These are phyloP conservation scores for Actinernus sp. DNA, from an alignment of 92 coral and sea anemone species.

Conservation along the genomic window DNA sequence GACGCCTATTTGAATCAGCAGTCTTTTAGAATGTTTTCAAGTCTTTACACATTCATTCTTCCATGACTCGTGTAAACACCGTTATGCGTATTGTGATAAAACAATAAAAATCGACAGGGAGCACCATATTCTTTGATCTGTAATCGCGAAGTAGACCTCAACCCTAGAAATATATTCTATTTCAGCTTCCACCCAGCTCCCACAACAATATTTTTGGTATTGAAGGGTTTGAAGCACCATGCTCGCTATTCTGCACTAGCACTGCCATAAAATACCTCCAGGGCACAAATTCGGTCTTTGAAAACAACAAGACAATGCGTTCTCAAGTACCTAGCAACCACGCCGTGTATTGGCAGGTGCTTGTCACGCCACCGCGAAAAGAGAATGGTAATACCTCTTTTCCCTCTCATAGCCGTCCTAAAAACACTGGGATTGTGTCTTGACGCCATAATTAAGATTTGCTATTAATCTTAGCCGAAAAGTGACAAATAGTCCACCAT, in stretches of 20 bases:
- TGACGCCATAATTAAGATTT: too few species aligned
- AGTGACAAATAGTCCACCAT: too few species aligned
- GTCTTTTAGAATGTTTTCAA: conserved; percentile 13
- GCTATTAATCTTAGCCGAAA: too few species aligned
- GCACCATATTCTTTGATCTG: conserved; percentile 3
- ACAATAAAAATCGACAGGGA: conserved; percentile 3
- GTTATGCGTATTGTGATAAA: conserved; percentile 16
- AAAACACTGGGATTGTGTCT: too few species aligned
- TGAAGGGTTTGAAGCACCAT: too few species aligned
- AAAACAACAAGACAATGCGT: conserved; percentile 33
- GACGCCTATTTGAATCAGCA: too few species aligned
- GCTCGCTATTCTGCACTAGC: conserved; percentile 8
- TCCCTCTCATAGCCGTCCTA: neutral
- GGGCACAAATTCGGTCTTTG: conserved; percentile 18
- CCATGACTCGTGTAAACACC: conserved; percentile 23
- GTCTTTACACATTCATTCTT: neutral
- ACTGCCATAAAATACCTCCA: conserved; percentile 16
- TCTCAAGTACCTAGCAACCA: conserved; percentile 47
- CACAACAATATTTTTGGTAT: too few species aligned
- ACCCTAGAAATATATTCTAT: too few species aligned
- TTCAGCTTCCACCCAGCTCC: too few species aligned
- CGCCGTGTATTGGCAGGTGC: conserved; percentile 22
- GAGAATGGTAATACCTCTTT: neutral
- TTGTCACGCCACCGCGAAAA: conserved; percentile 13
- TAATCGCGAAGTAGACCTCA: neutral